Base-by-base conservation (phyloP, 2,113 vertebrate genomes). In the Entomyzon cyanotis region DNA sequence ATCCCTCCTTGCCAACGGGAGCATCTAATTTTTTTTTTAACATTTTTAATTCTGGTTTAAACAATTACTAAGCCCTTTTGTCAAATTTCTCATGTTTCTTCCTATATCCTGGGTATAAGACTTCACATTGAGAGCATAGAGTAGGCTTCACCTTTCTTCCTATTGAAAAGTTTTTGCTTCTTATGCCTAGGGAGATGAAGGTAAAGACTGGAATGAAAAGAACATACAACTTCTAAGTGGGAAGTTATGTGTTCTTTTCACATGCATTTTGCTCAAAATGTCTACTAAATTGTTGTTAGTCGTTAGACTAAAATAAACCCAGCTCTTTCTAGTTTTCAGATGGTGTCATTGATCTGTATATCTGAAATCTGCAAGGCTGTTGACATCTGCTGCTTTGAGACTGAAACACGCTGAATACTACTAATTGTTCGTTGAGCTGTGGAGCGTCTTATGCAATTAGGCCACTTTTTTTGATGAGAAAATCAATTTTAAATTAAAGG, bases 401-500 rank as follows among this genome's bases (percentile, higher is more conserved):
- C 59, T 28, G 52, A 91, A 89, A 47, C 63, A 46, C 1, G 0
- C 69, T 49, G 70, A 89, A 60, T 70, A 37, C 46, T 39, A 90
- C 84, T 91, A 81, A 87, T 94, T 90, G 84, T 84, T 96, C 44
- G 85, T 69, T 74, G 82, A 39, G 30, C 55, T 33, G 49, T 85
- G 62, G 89, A 89, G 53, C 15, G 46, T 93, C 90, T 94, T 95
- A 65, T 95, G 63, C 76, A 95, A 95, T 87, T 68, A 94, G 82
- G 70, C 77, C 41, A 78, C 46, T 55, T 85, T 73, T 97, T 78
- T 94, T 89, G n/a, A 89, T 91, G 85, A 93, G 53, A 75, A 87
- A 97, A 97, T 96, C 19, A 95, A 95, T 87, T 93, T 91, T 91
- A 81, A 87, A 95, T 97, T 94, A 95, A 97, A 96, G 44, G 59